phyloP scores from a whole-genome alignment of 2,888 invertebrate species.

The Synanthedon tipuliformis region DNA sequence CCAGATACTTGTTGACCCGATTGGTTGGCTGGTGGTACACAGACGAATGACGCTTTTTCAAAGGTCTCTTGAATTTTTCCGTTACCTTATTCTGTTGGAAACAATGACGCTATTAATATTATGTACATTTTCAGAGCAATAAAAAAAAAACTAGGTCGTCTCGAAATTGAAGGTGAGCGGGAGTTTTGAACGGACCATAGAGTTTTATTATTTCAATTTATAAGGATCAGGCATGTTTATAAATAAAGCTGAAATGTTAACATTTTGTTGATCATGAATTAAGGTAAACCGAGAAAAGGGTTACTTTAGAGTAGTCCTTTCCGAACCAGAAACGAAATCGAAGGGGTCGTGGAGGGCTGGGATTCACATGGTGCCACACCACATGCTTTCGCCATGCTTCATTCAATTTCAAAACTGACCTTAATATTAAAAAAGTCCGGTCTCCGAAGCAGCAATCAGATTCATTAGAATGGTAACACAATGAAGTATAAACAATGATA shows the following conservation, averaged over 20 bases:
- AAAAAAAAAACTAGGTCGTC: not conserved
- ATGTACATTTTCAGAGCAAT: not conserved
- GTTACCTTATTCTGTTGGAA: slow-evolving; percentile 84
- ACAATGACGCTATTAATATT: not conserved
- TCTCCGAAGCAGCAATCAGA: slow-evolving; percentile 66
- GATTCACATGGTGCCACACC: slow-evolving; percentile 40
- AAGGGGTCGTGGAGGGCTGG: slow-evolving; percentile 16
- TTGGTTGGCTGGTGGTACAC: slow-evolving; percentile 91
- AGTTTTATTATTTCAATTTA: no score
- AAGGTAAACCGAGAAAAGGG: no score
- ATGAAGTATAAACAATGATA: slow-evolving; percentile 26
- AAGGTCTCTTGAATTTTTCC: slow-evolving; percentile 87
- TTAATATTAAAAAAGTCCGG: slow-evolving; percentile 60
- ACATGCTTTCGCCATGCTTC: slow-evolving; percentile 62
- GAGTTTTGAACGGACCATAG: no score
- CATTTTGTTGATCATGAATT: no score
- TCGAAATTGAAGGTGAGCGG: not conserved
- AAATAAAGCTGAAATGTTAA: no score
- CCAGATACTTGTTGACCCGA: slow-evolving; percentile 91
- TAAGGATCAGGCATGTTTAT: no score
- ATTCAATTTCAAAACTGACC: slow-evolving; percentile 55
- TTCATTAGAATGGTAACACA: slow-evolving; percentile 55
- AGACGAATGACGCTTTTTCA: slow-evolving; percentile 88
- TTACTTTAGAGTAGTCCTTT: no score
- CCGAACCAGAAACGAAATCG: no score